Percentiles rank a stretch among this genome's conserved stretches.
These are phyloP conservation scores for Scaptomyza pallida DNA, from an alignment of 1,140 invertebrate genomes.

Conservation along the genomic window DNA sequence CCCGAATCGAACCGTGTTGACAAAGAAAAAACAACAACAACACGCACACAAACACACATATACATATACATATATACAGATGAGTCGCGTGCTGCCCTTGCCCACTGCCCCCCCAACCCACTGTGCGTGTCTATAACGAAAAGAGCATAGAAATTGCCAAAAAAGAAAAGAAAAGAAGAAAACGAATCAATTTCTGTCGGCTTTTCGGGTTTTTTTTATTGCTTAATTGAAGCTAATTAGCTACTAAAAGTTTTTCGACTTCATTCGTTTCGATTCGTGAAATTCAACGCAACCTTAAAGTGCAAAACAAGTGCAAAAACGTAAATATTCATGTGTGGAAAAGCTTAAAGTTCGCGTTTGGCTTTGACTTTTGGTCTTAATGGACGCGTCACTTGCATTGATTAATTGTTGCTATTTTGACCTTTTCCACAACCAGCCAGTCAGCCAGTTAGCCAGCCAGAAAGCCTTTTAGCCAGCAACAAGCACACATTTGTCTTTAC, in stretches of 20 bases:
- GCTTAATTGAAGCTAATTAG: constrained; percentile 39
- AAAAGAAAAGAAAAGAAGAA: constrained; percentile 24
- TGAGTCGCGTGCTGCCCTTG: constrained; percentile 63
- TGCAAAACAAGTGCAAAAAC: constrained; percentile 9
- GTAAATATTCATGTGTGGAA: constrained; percentile 8
- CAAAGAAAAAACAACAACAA: constrained; percentile 30
- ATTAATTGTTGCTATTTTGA: constrained; percentile 53
- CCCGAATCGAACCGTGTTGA: constrained; percentile 45
- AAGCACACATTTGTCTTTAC: constrained; percentile 12
- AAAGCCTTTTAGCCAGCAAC: constrained; percentile 12
- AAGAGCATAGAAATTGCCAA: constrained; percentile 49
- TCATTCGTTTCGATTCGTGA: not conserved
- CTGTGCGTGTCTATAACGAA: constrained; percentile 60
- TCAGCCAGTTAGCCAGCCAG: too few relatives aligned
- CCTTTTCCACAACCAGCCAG: constrained; percentile 32
- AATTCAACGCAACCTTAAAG: constrained; percentile 16
- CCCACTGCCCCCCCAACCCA: constrained; percentile 36
- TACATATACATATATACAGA: constrained; percentile 31
- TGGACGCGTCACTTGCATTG: constrained; percentile 32
- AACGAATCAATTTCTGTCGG: constrained; percentile 31
- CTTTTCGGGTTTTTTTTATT: constrained; percentile 11
- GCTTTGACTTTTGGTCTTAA: constrained; percentile 25
- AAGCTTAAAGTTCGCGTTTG: constrained; percentile 9
- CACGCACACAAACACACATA: constrained; percentile 24
- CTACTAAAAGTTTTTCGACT: not conserved